These are phyloP conservation scores for Rhagium mordax DNA, from an alignment of 2,888 invertebrate species.

Conservation along the genomic window DNA sequence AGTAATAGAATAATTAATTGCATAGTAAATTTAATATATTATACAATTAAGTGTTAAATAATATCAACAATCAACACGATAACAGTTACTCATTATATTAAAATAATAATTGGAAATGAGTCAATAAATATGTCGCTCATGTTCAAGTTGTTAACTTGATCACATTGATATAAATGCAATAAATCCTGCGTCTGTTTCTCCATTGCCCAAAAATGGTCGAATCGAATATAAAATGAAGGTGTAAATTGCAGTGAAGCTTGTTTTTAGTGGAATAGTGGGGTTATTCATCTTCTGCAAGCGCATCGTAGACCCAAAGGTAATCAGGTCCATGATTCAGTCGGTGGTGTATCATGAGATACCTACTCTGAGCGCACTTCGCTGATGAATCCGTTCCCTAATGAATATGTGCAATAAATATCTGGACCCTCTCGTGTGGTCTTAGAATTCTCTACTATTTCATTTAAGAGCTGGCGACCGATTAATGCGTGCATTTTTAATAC, in stretches of 20 bases:
- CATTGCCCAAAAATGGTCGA: neutral
- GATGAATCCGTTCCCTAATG: conserved; percentile 67
- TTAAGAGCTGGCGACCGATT: conserved; percentile 66
- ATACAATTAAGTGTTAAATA: no score
- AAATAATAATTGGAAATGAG: neutral
- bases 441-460: conserved; percentile 59
- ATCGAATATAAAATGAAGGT: conserved; percentile 17
- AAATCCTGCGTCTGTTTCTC: neutral
- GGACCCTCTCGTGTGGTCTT: conserved; percentile 47
- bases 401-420: conserved; percentile 66
- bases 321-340: conserved; percentile 60
- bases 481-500: conserved; percentile 66
- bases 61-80: no score
- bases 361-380: conserved; percentile 57
- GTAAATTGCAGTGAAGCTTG: conserved; percentile 20
- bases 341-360: conserved; percentile 53
- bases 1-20: no score
- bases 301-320: conserved; percentile 57
- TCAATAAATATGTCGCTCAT: neutral
- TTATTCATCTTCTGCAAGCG: conserved; percentile 44
- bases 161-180: neutral
- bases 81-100: no score
- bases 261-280: conserved; percentile 27
- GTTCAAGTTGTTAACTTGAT: neutral
- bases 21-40: no score